Base-by-base conservation (phyloP, 2,113 vertebrate species). In the Halcyon malimbica region DNA sequence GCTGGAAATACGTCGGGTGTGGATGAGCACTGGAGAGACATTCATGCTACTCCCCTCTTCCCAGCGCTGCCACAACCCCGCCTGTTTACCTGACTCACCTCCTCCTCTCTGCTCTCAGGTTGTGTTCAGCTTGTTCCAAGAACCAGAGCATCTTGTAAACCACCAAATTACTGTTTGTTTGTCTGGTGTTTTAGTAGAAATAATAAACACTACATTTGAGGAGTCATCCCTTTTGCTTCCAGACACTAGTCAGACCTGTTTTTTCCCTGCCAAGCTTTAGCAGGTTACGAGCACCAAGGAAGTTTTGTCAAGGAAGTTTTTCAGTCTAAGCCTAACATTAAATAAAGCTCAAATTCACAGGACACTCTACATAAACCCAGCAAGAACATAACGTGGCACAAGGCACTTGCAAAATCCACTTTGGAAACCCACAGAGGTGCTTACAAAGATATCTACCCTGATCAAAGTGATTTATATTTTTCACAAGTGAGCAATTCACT, bases 401-500 rank as follows among this genome's bases (percentile, higher is more conserved):
- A 94, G 28, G 29, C 19, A 0, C 65, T 79, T 65, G 74, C 80
- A 83, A 74, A 95, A 84, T 54, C 57, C 57, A 65, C 74, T 87
- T 42, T 1, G 13, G 83, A 85, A 97, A 76, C 39, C 51, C 67
- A 29, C 73, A 87, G 81, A 91, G 92, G 92, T 67, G 78, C 80
- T 95, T 86, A 82, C 51, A 76, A 84, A 89, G 83, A 87, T 39
- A 91, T 57, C 80, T 48, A 87, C 20, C 44, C 87, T 5, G 2
- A 92, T 79, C 94, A 89, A 92, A 91, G 81, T 14, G 37, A 96
- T 89, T 84, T 83, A 42, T 92, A 87, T 53, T 87, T 96, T 94
- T 96, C 94, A 94, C 33, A 11, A 95, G 89, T 23, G 87, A 96
- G 89, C 70, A 95, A 87, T 96, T 94, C 25, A 4, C 94, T 95